phyloP scores from a whole-genome alignment of 2,888 invertebrate genomes.

The Caenorhabditis uteleia region DNA sequence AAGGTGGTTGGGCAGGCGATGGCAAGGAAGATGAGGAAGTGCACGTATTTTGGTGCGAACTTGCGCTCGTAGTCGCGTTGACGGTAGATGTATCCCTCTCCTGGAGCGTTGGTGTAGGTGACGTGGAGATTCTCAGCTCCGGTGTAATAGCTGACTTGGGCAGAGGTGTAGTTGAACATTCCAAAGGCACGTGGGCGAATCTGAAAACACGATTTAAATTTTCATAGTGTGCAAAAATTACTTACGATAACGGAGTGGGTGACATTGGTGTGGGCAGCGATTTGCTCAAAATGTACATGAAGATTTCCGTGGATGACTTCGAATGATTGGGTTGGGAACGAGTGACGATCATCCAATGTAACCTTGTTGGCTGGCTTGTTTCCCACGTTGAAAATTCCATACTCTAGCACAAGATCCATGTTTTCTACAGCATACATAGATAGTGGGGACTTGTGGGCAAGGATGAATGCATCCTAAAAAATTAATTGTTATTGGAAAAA shows the following conservation, averaged over 20 bases:
- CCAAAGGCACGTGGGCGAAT: slow-evolving; percentile 84
- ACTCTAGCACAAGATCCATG: slow-evolving; percentile 92
- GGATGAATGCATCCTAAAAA: slow-evolving; percentile 77
- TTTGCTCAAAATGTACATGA: slow-evolving; percentile 78
- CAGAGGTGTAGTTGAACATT: slow-evolving; percentile 95
- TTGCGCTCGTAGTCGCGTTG: slow-evolving; percentile 68
- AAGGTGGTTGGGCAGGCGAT: slow-evolving; percentile 82
- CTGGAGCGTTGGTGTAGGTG: slow-evolving; percentile 85
- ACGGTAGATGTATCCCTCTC: slow-evolving; percentile 77
- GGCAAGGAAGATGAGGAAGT: slow-evolving; percentile 94
- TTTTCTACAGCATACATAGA: slow-evolving; percentile 95
- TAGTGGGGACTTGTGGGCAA: slow-evolving; percentile 90
- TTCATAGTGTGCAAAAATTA: background rate
- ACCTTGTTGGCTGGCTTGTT: slow-evolving; percentile 70
- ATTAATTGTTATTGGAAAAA: no score
- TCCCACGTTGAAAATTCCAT: slow-evolving; percentile 91
- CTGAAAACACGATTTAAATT: slow-evolving; percentile 1
- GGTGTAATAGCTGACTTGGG: slow-evolving; percentile 80
- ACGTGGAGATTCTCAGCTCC: slow-evolving; percentile 76
- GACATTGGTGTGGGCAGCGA: slow-evolving; percentile 88
- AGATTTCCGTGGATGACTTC: slow-evolving; percentile 76
- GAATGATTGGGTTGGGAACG: slow-evolving; percentile 91
- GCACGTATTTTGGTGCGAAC: slow-evolving; percentile 75
- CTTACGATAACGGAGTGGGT: slow-evolving; percentile 87
- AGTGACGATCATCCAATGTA: slow-evolving; percentile 82